These are phyloP conservation scores for Sebastes minor DNA, from an alignment of 2,797 vertebrate species.

Conservation along the genomic window DNA sequence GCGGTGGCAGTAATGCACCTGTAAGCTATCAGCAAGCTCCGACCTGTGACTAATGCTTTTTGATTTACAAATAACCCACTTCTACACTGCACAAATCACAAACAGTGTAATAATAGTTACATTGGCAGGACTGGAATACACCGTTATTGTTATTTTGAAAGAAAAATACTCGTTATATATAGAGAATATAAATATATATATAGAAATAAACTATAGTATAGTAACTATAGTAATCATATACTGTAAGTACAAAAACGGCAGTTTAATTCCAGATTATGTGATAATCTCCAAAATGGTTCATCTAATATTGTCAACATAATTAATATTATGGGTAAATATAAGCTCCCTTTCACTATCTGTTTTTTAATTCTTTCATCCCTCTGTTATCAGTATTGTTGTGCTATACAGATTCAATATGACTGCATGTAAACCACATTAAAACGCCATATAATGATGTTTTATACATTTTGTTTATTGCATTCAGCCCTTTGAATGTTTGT, in stretches of 20 bases:
- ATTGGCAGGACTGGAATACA: background rate
- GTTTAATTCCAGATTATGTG: background rate
- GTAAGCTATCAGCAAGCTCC: background rate
- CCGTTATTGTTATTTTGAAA: background rate
- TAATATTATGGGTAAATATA: background rate
- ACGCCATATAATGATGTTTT: background rate
- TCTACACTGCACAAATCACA: background rate
- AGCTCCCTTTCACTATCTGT: background rate
- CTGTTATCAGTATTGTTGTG: background rate
- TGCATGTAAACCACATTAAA: background rate
- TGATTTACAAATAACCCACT: background rate
- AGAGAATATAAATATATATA: no score
- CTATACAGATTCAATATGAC: background rate
- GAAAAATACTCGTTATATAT: background rate
- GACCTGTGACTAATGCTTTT: conserved; percentile 1
- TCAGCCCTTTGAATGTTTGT: background rate
- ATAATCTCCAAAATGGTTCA: background rate
- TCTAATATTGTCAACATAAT: background rate
- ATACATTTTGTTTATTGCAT: background rate
- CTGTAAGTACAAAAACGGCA: background rate
- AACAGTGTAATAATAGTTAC: background rate
- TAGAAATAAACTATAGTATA: no score
- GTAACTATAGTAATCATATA: no score
- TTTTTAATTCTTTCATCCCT: background rate
- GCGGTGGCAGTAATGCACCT: background rate